These are phyloP conservation scores for Campylorhamphus procurvoides DNA, from an alignment of 2,113 vertebrate genomes.

Conservation along the genomic window DNA sequence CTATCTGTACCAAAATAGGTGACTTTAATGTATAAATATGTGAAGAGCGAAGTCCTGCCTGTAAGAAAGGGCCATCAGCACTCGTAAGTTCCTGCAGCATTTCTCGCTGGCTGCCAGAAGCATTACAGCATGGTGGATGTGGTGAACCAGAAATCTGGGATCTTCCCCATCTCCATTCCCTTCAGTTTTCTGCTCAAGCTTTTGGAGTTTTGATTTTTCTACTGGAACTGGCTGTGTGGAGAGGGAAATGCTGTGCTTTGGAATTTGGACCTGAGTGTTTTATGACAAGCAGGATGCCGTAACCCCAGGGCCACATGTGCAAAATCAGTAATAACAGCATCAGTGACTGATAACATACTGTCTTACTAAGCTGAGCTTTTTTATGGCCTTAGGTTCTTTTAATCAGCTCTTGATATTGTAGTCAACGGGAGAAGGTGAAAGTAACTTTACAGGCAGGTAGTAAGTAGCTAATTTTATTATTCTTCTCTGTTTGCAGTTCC, in stretches of 20 bases:
- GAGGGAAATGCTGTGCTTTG: not conserved
- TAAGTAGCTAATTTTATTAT: not conserved
- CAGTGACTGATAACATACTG: not conserved
- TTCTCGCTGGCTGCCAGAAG: not conserved
- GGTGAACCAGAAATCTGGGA: not conserved
- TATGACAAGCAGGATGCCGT: not conserved
- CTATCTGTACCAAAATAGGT: not conserved
- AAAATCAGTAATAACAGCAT: not conserved
- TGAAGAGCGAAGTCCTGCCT: not conserved
- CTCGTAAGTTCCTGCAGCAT: not conserved
- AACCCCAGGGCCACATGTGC: fast-evolving
- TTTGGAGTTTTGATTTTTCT: not conserved
- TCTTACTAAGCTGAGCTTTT: not conserved
- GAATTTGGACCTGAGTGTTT: not conserved
- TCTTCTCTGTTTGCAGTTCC: not conserved
- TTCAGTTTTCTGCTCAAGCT: not conserved
- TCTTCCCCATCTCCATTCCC: not conserved
- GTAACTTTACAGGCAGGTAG: not conserved
- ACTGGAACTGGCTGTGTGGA: not conserved
- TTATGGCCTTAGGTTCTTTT: not conserved
- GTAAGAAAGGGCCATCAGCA: not conserved
- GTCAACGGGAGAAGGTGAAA: not conserved
- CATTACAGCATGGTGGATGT: too few species aligned
- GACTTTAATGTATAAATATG: not conserved
- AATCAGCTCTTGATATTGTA: not conserved